phyloP scores from a whole-genome alignment of 2,797 vertebrate species.

The Melanotaenia boesemani region DNA sequence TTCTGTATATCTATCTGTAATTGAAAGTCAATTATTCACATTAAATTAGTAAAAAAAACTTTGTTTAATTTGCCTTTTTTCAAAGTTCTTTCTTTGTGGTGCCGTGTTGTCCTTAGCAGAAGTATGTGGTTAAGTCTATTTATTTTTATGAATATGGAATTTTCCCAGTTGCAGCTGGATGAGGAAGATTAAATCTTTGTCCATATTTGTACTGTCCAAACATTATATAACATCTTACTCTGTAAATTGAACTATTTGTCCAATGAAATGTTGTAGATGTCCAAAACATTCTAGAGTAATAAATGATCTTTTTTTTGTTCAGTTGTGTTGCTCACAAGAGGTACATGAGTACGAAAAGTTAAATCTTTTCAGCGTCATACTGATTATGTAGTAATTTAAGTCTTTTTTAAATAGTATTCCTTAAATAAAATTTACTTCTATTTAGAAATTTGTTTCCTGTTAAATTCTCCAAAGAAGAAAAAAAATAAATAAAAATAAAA shows the following conservation, averaged over 20 bases:
- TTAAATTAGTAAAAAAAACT: no score
- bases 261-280: not conserved
- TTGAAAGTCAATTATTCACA: no score
- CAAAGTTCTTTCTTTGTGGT: not conserved
- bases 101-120: not conserved
- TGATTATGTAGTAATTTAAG: not conserved
- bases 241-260: not conserved
- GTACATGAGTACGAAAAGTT: no score
- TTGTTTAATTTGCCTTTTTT: not conserved
- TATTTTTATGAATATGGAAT: constrained; percentile 4
- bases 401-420: not conserved
- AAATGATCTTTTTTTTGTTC: no score
- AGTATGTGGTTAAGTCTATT: not conserved
- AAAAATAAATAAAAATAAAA: no score
- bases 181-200: not conserved
- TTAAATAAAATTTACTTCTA: not conserved
- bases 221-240: not conserved
- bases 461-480: not conserved
- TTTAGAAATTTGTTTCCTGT: not conserved
- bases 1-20: no score
- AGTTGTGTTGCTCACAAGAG: no score
- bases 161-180: not conserved
- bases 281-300: not conserved
- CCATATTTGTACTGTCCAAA: not conserved
- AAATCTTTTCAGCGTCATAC: no score